Conservation (phyloP, 2,888 invertebrate species). For the Amblyteles armatorius region DNA sequence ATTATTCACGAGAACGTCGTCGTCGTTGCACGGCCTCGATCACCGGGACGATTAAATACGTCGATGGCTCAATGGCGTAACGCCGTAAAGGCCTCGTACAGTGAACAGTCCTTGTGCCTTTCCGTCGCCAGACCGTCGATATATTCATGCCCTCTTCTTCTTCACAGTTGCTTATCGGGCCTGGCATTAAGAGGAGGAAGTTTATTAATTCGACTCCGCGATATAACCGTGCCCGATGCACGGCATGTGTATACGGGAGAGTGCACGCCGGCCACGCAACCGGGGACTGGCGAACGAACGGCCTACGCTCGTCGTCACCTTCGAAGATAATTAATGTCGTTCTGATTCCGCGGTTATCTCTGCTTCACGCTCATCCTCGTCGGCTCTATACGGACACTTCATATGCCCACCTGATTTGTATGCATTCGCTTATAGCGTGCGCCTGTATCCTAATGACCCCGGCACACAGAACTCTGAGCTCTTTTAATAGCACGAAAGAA, state of each 20-base stretch:
- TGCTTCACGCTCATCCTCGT: slow-evolving; percentile 63
- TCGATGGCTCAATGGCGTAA: background rate
- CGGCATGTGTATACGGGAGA: background rate
- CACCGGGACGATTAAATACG: slow-evolving; percentile 46
- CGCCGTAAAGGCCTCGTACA: background rate
- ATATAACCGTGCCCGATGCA: slow-evolving; percentile 35
- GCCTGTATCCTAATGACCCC: slow-evolving; percentile 60
- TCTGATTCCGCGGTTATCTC: slow-evolving; percentile 66
- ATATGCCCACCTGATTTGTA: slow-evolving; percentile 41
- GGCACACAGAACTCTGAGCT: slow-evolving; percentile 22
- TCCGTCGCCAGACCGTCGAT: background rate
- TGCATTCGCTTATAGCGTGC: slow-evolving; percentile 28
- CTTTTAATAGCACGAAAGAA: slow-evolving; percentile 52
- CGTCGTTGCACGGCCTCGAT: slow-evolving; percentile 43
- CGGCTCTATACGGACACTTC: slow-evolving; percentile 27
- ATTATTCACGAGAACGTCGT: slow-evolving; percentile 32
- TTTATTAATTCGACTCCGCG: slow-evolving; percentile 69
- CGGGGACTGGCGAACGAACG: slow-evolving; percentile 49
- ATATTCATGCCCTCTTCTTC: slow-evolving; percentile 47
- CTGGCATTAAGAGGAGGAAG: slow-evolving; percentile 66
- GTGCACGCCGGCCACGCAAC: slow-evolving; percentile 37
- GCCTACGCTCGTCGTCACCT: slow-evolving; percentile 71
- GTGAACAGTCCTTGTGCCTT: background rate
- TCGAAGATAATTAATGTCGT: slow-evolving; percentile 72
- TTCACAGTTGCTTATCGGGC: slow-evolving; percentile 58